Conservation (phyloP, 2,113 vertebrate species). For the Globicephala melas region DNA sequence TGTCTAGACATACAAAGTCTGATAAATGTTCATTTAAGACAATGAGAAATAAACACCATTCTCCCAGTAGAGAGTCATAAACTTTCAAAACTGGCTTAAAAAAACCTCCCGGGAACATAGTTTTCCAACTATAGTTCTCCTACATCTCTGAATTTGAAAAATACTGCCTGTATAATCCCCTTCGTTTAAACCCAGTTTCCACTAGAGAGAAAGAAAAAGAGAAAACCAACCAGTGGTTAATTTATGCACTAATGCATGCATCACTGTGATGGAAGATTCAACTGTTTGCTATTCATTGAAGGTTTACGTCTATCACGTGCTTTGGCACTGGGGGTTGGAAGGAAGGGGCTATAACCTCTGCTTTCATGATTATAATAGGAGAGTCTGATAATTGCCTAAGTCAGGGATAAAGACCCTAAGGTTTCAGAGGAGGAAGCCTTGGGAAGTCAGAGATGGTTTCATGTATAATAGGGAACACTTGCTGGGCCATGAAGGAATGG, state of each 20-base stretch:
- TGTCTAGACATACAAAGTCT: background rate
- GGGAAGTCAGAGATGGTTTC: background rate
- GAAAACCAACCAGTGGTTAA: background rate
- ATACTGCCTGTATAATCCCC: background rate
- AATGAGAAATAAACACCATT: background rate
- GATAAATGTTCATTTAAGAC: background rate
- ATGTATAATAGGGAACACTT: background rate
- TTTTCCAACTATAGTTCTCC: background rate
- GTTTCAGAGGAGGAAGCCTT: background rate
- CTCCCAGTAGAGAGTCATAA: background rate
- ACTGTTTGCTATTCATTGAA: background rate
- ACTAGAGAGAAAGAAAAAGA: background rate
- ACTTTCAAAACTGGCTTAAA: background rate
- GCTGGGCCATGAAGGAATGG: background rate
- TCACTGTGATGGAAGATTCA: background rate
- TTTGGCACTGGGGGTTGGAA: background rate
- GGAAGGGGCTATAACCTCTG: background rate
- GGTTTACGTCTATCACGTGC: background rate
- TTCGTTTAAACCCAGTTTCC: background rate
- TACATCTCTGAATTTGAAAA: constrained; percentile 29
- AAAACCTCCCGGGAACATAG: background rate
- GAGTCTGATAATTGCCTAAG: background rate
- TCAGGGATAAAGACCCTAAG: background rate
- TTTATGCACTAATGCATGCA: background rate
- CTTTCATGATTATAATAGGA: background rate